A percentile compares a stretch with the other conserved stretches of the same genome.
Evolutionary conservation across 2,113 vertebrate genomes (phyloP).

Genomic region (Petaurus breviceps): DNA sequence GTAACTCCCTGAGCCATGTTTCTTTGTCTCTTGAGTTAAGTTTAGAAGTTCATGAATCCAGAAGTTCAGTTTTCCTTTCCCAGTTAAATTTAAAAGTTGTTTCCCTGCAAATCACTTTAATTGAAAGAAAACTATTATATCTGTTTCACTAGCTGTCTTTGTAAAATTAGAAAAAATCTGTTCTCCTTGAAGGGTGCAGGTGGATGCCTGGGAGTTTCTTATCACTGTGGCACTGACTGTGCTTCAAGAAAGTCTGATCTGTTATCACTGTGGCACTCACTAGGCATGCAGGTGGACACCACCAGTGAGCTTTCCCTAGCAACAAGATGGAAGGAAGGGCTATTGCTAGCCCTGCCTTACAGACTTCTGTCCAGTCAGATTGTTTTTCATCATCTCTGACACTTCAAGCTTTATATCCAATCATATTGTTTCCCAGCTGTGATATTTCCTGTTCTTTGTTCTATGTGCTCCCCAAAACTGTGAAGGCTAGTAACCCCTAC

Average conservation of each 20-base stretch:
- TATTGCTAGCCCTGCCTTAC: not conserved
- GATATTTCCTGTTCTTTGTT: not conserved
- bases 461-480: not conserved
- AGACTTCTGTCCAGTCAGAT: not conserved
- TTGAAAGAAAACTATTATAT: not conserved
- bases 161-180: not conserved
- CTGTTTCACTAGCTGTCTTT: not conserved
- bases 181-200: too few relatives aligned
- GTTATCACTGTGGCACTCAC: not conserved
- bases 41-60: not conserved
- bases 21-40: not conserved
- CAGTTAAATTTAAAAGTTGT: not conserved
- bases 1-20: not conserved
- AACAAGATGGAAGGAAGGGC: not conserved
- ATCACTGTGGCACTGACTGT: not conserved
- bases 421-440: not conserved
- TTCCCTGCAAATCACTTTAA: not conserved
- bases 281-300: not conserved
- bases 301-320: not conserved
- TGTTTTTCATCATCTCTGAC: not conserved
- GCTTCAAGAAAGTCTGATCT: not conserved
- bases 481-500: not conserved
- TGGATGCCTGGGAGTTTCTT: not conserved
- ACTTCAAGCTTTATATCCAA: not conserved
- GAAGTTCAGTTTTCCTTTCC: not conserved